Conservation (phyloP, 2,888 invertebrate species). For the Odontocolon sp. region DNA sequence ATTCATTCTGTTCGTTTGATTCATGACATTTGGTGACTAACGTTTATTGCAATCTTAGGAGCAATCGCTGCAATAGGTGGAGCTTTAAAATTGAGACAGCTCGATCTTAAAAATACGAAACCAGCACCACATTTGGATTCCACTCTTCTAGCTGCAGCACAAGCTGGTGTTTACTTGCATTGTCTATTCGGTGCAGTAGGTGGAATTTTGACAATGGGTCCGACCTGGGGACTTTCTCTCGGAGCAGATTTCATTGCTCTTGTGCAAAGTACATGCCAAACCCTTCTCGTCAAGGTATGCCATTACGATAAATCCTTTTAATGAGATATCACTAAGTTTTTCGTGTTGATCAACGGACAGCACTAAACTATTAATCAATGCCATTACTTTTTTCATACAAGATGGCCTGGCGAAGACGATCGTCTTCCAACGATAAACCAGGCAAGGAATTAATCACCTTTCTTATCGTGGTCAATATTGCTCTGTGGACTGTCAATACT, state of each 20-base stretch:
- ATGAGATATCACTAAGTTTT: neutral
- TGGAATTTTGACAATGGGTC: constrained; percentile 82
- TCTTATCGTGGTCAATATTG: constrained; percentile 90
- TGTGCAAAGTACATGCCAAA: constrained; percentile 90
- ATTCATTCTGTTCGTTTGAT: no score
- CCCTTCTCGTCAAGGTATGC: constrained; percentile 87
- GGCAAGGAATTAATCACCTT: constrained; percentile 94
- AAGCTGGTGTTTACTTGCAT: constrained; percentile 89
- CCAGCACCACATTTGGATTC: constrained; percentile 85
- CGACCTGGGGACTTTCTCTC: constrained; percentile 85
- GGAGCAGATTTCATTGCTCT: constrained; percentile 89
- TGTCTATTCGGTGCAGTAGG: constrained; percentile 63
- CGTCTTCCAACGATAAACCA: constrained; percentile 88
- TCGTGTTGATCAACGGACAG: neutral
- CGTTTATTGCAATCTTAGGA: constrained; percentile 64
- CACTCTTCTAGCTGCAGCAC: constrained; percentile 91
- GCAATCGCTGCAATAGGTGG: constrained; percentile 71
- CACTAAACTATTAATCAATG: neutral
- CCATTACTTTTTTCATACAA: constrained; percentile 64
- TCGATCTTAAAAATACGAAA: constrained; percentile 71
- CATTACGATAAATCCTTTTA: no score
- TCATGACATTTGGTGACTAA: neutral
- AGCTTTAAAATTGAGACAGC: constrained; percentile 70
- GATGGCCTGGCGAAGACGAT: constrained; percentile 87
- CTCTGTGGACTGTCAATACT: constrained; percentile 93